Base-by-base conservation (phyloP, 2,888 invertebrate species). In the Siphlonurus alternatus region DNA sequence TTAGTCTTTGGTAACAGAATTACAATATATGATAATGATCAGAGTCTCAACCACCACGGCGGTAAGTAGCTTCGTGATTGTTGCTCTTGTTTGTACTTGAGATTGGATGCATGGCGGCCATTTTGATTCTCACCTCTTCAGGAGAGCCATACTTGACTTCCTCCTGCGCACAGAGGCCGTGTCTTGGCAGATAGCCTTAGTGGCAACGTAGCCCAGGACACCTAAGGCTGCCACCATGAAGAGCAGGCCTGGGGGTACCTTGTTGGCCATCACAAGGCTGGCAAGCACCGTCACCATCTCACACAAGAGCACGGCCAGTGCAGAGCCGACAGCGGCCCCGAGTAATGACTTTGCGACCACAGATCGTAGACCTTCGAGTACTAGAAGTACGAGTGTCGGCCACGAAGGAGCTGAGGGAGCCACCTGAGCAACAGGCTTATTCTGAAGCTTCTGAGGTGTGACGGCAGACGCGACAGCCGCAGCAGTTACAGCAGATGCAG, bases 141-240 rank as follows among this genome's bases (percentile, higher is more conserved):
- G n/a, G 7, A 56, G 56, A 7, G 56, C 56, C n/a, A 56, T 18
- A 56, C 56, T 56, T 56, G 56, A 56, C 20, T 56, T 56, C 56
- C 56, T 10, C n/a, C 56, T n/a, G 7, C 22, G 5, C 7, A 56
- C 20, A 20, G 56, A 56, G 5, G 56, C 56, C n/a, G 56, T 18
- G n/a, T 56, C 56, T 7, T 56, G 56, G 7, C 7, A 5, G 22
- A 56, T 56, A 20, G 56, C 56, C n/a, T 56, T 10, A 3, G n/a
- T 56, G 22, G 56, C 56, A n/a, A 56, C 56, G 20, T 56, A 56
- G n/a, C 56, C 56, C 5, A 56, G n/a, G 7, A 56, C 15, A 5
- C 56, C 56, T n/a, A 56, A 22, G 5, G 56, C 56, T n/a, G 56
- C 56, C 56, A 56, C n/a, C 56, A 56, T 56, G n/a, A 56, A 56